phyloP scores from a whole-genome alignment of 2,888 invertebrate species.

The Linyphia triangularis region DNA sequence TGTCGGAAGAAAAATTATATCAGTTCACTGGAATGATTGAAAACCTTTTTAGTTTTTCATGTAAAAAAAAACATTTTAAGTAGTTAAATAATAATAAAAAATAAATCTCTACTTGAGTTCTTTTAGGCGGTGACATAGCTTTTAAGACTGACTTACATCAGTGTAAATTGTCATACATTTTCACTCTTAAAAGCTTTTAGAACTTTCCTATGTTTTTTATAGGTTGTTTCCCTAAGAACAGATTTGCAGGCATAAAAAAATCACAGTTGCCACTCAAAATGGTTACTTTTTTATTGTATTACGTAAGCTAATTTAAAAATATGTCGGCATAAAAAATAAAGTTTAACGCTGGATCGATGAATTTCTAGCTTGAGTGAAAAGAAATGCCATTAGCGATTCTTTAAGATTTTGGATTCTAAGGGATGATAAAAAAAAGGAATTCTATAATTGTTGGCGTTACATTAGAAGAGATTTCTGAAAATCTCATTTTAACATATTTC shows the following conservation, averaged over 20 bases:
- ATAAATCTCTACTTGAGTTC: not conserved
- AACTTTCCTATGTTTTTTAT: not conserved
- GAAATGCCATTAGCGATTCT: not conserved
- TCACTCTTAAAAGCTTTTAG: slow-evolving; percentile 58
- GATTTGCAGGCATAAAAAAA: not conserved
- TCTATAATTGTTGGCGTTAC: too few relatives aligned
- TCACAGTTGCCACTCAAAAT: not conserved
- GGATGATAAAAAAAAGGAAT: not conserved
- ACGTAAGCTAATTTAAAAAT: not conserved
- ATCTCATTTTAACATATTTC: too few relatives aligned
- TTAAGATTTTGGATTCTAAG: not conserved
- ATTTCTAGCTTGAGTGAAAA: not conserved
- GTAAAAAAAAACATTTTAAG: slow-evolving; percentile 2
- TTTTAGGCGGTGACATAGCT: slow-evolving; percentile 15
- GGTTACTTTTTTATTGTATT: not conserved
- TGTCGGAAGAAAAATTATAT: not conserved
- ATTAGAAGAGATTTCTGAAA: too few relatives aligned
- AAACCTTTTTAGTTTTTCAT: slow-evolving; percentile 15
- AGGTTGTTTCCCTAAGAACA: not conserved
- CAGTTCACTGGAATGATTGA: not conserved
- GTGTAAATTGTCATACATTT: slow-evolving; percentile 36
- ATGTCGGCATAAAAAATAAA: not conserved
- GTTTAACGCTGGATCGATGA: not conserved
- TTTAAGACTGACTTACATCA: slow-evolving; percentile 55
- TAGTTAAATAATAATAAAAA: slow-evolving; percentile 15